Conservation (phyloP, 1,140 invertebrate genomes). For the Scaptodrosophila lebanonensis region DNA sequence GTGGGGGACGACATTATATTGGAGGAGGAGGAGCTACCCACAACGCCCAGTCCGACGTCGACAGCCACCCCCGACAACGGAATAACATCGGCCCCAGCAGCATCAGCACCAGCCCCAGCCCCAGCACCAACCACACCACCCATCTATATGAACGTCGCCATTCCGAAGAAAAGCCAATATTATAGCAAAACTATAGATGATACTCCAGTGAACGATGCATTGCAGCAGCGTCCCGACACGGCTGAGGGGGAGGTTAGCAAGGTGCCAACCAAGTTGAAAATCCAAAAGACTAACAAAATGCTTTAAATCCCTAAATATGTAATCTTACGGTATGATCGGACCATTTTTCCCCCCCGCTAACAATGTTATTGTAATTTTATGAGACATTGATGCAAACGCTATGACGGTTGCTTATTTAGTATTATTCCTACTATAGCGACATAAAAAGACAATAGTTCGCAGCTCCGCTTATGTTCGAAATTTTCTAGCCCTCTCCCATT, state of each 20-base stretch:
- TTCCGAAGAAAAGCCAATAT: slow-evolving; percentile 63
- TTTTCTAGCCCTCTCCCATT: too few species aligned
- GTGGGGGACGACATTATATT: slow-evolving; percentile 73
- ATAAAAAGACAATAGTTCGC: too few species aligned
- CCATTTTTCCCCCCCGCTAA: neutral
- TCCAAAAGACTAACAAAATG: slow-evolving; percentile 66
- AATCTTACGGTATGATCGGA: slow-evolving; percentile 20
- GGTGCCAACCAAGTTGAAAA: slow-evolving; percentile 63
- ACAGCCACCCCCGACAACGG: slow-evolving; percentile 24
- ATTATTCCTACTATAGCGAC: too few species aligned
- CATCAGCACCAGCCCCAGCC: neutral
- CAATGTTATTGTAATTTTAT: neutral
- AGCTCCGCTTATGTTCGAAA: too few species aligned
- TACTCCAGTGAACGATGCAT: slow-evolving; percentile 36
- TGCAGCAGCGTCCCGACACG: slow-evolving; percentile 8
- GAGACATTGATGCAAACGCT: slow-evolving; percentile 13
- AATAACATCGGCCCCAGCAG: neutral
- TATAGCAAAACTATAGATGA: slow-evolving; percentile 40
- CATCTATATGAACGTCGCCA: slow-evolving; percentile 68
- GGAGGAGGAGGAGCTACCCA: slow-evolving; percentile 67
- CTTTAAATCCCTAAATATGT: slow-evolving; percentile 59
- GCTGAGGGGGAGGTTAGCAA: slow-evolving; percentile 18
- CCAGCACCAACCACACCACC: slow-evolving; percentile 23
- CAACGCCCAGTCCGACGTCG: slow-evolving; percentile 18
- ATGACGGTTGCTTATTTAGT: too few species aligned